These are phyloP conservation scores for Takifugu bimaculatus DNA, from an alignment of 2,113 vertebrate genomes.

Conservation along the genomic window DNA sequence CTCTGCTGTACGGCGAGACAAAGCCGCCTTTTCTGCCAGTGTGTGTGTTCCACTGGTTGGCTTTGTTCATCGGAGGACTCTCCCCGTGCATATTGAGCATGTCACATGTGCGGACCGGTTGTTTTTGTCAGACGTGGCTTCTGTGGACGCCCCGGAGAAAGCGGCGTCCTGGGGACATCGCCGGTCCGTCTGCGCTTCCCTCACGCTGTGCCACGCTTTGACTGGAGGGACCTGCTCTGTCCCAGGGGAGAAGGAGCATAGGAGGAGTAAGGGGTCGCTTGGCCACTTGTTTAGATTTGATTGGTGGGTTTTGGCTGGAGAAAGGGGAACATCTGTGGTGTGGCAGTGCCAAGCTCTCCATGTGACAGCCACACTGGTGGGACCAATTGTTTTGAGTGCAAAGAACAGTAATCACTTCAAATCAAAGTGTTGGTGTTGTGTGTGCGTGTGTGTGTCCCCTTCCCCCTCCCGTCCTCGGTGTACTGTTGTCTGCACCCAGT, in stretches of 20 bases:
- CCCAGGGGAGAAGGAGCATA: constrained; percentile 23
- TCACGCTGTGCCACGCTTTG: constrained; percentile 33
- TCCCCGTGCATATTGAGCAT: neutral
- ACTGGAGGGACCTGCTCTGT: constrained; percentile 30
- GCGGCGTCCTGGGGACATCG: constrained; percentile 35
- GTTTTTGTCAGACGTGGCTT: constrained; percentile 35
- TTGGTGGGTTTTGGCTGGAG: constrained; percentile 68
- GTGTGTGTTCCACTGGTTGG: neutral
- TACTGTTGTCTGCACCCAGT: constrained; percentile 56
- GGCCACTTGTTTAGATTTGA: constrained; percentile 64
- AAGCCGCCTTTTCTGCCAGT: constrained; percentile 34
- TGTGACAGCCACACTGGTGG: constrained; percentile 63
- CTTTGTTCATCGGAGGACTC: neutral
- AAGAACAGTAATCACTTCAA: constrained; percentile 73
- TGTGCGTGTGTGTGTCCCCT: constrained; percentile 2
- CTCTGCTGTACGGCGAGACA: constrained; percentile 7
- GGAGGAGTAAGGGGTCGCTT: constrained; percentile 46
- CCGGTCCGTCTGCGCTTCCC: constrained; percentile 28
- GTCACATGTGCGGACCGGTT: constrained; percentile 48
- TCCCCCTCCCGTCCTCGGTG: constrained; percentile 31
- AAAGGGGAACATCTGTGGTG: constrained; percentile 67
- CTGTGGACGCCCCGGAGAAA: constrained; percentile 36
- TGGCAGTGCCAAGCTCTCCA: constrained; percentile 65
- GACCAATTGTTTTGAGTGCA: constrained; percentile 68
- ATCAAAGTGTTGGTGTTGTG: constrained; percentile 45